Evolutionary conservation across 2,797 vertebrate species (phyloP).

Genomic region (Austrolebias charrua): DNA sequence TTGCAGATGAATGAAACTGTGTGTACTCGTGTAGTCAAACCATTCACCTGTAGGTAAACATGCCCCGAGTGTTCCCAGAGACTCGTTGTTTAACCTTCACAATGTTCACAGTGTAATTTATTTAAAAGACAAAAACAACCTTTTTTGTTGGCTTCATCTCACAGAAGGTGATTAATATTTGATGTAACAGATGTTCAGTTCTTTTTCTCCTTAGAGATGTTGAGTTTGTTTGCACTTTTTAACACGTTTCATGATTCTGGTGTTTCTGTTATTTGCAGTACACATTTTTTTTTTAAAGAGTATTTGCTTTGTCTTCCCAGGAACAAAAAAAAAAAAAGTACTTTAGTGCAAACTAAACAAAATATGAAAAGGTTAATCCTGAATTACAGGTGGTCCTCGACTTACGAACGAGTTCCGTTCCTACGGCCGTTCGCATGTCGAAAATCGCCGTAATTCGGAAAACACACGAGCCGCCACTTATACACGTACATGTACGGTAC

Average conservation of each 20-base stretch:
- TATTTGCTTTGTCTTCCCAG: background rate
- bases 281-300: too few species aligned
- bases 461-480: too few species aligned
- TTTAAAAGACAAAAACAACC: conserved; percentile 40
- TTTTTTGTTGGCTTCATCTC: conserved; percentile 43
- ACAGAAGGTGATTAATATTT: conserved; percentile 15
- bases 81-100: background rate
- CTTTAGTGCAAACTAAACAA: too few species aligned
- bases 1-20: conserved; percentile 18
- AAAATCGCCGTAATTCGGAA: too few species aligned
- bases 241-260: conserved; percentile 26
- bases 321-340: too few species aligned
- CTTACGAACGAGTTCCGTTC: too few species aligned
- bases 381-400: too few species aligned
- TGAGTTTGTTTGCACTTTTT: conserved; percentile 13
- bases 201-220: conserved; percentile 19
- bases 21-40: conserved; percentile 10
- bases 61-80: background rate
- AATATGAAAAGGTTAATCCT: too few species aligned
- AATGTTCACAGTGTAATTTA: background rate
- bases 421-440: too few species aligned
- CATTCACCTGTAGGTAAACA: conserved; percentile 2
- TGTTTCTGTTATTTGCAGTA: conserved; percentile 24
- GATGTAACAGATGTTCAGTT: conserved; percentile 12
- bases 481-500: too few species aligned